Evolutionary conservation across 2,888 invertebrate genomes (phyloP).

Genomic region (Drosophila seclusa): DNA sequence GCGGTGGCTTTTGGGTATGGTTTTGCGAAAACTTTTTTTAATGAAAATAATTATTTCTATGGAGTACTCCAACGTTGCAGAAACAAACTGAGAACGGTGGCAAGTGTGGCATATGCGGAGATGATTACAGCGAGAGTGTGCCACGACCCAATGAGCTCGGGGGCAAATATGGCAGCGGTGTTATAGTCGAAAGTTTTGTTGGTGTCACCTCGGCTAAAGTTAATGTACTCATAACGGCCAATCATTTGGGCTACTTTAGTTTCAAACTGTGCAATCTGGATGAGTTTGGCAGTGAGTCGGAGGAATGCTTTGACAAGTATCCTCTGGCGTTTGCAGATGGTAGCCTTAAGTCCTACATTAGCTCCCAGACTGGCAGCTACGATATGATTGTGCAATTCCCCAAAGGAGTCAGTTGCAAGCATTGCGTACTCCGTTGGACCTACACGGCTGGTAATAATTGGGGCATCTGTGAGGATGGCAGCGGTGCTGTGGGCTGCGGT

Average conservation of each 20-base stretch:
- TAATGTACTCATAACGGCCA: conserved; percentile 84
- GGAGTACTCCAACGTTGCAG: conserved; percentile 39
- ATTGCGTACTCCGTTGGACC: conserved; percentile 87
- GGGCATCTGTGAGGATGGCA: conserved; percentile 85
- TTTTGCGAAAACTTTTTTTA: no score
- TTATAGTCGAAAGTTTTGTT: conserved; percentile 85
- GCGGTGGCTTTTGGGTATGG: conserved; percentile 86
- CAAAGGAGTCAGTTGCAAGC: conserved; percentile 84
- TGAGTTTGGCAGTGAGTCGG: conserved; percentile 84
- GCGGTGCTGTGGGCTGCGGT: conserved; percentile 85
- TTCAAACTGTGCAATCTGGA: conserved; percentile 86
- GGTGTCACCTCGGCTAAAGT: conserved; percentile 70
- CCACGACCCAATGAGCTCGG: conserved; percentile 87
- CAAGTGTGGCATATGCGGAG: conserved; percentile 87
- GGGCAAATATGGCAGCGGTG: conserved; percentile 86
- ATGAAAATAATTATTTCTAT: neutral
- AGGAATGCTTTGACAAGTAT: conserved; percentile 86
- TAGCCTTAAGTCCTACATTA: conserved; percentile 62
- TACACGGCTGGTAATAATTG: conserved; percentile 86
- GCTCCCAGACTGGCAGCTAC: conserved; percentile 65
- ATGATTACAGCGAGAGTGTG: conserved; percentile 83
- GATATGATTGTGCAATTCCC: conserved; percentile 81
- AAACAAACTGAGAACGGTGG: conserved; percentile 85
- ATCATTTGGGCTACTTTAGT: conserved; percentile 85
- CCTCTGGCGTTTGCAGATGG: conserved; percentile 82